Conservation (phyloP, 2,113 vertebrate genomes). For the Macquaria ambigua region DNA sequence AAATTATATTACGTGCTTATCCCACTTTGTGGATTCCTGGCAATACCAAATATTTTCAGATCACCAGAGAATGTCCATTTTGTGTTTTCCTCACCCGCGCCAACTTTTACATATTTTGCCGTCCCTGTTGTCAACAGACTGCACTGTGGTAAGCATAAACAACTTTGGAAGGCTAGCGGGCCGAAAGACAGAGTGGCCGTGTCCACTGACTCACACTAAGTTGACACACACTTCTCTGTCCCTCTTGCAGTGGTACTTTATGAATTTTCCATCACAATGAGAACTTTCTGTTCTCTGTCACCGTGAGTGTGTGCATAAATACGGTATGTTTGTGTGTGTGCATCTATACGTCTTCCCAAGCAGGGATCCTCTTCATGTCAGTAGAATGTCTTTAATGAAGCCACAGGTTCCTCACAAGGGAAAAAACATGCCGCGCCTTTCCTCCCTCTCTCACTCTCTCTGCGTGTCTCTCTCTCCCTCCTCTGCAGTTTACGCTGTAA, state of each 20-base stretch:
- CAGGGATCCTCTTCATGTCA: conserved; percentile 22
- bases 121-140: conserved; percentile 28
- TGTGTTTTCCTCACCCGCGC: conserved; percentile 12
- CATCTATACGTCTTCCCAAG: neutral
- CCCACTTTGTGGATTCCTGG: conserved; percentile 14
- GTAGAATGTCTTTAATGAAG: conserved; percentile 49
- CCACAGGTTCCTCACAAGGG: conserved; percentile 45
- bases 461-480: neutral
- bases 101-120: conserved; percentile 46
- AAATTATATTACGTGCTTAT: conserved; percentile 1
- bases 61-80: conserved; percentile 23
- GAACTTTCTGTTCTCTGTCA: neutral
- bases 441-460: neutral
- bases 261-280: conserved; percentile 41
- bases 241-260: conserved; percentile 49
- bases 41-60: conserved; percentile 38
- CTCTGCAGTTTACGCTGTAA: conserved; percentile 42
- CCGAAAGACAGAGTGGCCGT: conserved; percentile 23
- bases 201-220: conserved; percentile 34
- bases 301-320: neutral
- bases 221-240: conserved; percentile 48
- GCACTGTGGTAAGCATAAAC: conserved; percentile 27
- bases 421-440: neutral
- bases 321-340: neutral
- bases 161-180: conserved; percentile 27